Evolutionary conservation across 2,888 invertebrate species (phyloP), one percentile per base, ranked within the genome.

Genomic region (Pseudococcus longispinus): DNA sequence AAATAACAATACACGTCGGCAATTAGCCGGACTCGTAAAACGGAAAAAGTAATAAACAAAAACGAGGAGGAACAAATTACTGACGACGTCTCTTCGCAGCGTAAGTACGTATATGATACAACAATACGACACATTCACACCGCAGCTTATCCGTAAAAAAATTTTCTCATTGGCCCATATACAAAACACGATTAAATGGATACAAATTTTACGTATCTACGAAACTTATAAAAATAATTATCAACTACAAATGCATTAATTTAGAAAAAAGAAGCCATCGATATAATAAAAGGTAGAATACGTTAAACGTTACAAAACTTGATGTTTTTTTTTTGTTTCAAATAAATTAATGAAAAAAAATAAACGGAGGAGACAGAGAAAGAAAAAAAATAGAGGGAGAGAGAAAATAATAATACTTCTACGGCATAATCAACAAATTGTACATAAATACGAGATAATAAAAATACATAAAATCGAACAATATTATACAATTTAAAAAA

Each of bases 381-480:
- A 5, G 46, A 84, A 29, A 46, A 60, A n/a, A n/a, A n/a, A n/a
- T n/a, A n/a, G n/a, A 84, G 9, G n/a, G 29, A 84, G 60, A 84
- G 18, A 8, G 55, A 11, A 8, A 18, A 32, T 60, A 85, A 37
- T 42, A 74, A 85, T 70, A 70, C 60, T 55, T 84, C 84, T 60
- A 84, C 55, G 60, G 55, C 84, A 85, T 37, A 70, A 85, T 74
- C 70, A 70, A 85, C 70, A 85, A 85, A 74, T 70, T 85, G 70
- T 85, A 85, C 85, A 85, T 84, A 20, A 55, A 84, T 80, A 80
- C 77, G 42, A 80, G 77, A 42, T 80, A 37, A 37, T 37, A 86
- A 77, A 26, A 44, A 46, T 86, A 86, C 51, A 80, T 32, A 86
- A 86, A 80, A 86, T 85, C 51, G 55, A 86, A 86, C 86, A 86